Conservation (phyloP, 2,888 invertebrate genomes). For the Polyommatus icarus region DNA sequence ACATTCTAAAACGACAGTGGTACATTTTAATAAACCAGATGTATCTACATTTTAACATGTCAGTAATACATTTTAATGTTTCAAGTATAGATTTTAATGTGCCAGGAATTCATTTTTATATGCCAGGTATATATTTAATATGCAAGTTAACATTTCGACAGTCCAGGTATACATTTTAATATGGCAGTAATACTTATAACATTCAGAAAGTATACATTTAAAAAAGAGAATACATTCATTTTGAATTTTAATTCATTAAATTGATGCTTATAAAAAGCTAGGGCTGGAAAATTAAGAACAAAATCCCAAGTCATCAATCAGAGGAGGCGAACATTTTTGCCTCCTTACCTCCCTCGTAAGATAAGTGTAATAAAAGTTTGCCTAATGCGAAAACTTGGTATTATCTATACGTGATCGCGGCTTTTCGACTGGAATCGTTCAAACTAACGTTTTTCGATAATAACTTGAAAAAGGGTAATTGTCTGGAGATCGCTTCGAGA, state of each 20-base stretch:
- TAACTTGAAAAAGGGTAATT: constrained; percentile 56
- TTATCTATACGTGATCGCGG: constrained; percentile 79
- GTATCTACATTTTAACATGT: too few species aligned
- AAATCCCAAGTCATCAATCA: constrained; percentile 42
- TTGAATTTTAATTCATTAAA: neutral
- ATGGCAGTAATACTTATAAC: neutral
- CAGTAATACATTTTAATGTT: too few species aligned
- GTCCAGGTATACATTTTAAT: neutral
- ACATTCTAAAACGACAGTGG: neutral
- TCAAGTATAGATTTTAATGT: too few species aligned
- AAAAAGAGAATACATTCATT: neutral
- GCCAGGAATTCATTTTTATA: too few species aligned
- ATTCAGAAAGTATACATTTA: neutral
- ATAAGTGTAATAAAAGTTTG: constrained; percentile 79
- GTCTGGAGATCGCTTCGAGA: constrained; percentile 48
- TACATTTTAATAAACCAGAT: neutral
- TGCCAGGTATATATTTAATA: too few species aligned
- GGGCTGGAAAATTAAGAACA: constrained; percentile 34
- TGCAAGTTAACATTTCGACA: too few species aligned
- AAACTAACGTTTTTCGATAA: constrained; percentile 64
- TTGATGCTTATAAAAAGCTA: neutral
- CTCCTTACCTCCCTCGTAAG: constrained; percentile 57
- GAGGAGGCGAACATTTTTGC: constrained; percentile 41
- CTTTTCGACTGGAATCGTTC: constrained; percentile 61
- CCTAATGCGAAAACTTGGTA: constrained; percentile 77